Percentiles rank a stretch among this genome's conserved stretches.
These are phyloP conservation scores for Zosterops hypoxanthus DNA, from an alignment of 2,113 vertebrate genomes.

Conservation along the genomic window DNA sequence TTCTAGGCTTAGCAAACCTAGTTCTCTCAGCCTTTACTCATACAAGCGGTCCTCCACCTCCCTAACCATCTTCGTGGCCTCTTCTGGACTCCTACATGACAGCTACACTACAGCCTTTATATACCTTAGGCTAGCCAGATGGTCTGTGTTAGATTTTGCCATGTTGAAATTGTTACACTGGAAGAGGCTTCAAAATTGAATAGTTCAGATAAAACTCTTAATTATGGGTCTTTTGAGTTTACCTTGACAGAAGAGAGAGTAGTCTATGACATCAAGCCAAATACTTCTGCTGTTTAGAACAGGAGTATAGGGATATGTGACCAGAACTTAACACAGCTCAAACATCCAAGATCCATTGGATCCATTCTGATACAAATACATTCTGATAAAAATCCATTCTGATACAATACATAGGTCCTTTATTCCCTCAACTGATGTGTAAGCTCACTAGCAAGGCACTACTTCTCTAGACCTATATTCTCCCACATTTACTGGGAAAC, in stretches of 20 bases:
- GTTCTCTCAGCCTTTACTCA: neutral
- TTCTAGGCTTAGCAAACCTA: neutral
- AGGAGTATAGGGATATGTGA: neutral
- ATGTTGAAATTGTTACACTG: rapidly evolving
- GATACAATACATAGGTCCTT: neutral
- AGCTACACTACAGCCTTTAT: neutral
- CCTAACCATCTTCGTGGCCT: neutral
- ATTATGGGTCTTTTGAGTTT: neutral
- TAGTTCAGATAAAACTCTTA: neutral
- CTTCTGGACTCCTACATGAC: neutral
- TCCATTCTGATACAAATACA: neutral
- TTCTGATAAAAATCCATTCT: neutral
- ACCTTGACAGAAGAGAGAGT: neutral
- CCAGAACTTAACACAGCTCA: neutral
- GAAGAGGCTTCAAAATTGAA: neutral
- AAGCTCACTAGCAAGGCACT: neutral
- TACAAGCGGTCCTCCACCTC: neutral
- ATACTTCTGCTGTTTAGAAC: neutral
- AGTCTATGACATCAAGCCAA: neutral
- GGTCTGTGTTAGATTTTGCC: neutral
- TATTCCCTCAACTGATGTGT: neutral
- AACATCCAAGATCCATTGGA: neutral
- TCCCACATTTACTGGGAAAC: neutral
- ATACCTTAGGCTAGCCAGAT: neutral
- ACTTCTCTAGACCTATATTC: neutral